These are phyloP conservation scores for Acrocera orbiculus DNA, from an alignment of 2,888 invertebrate species.

Conservation along the genomic window DNA sequence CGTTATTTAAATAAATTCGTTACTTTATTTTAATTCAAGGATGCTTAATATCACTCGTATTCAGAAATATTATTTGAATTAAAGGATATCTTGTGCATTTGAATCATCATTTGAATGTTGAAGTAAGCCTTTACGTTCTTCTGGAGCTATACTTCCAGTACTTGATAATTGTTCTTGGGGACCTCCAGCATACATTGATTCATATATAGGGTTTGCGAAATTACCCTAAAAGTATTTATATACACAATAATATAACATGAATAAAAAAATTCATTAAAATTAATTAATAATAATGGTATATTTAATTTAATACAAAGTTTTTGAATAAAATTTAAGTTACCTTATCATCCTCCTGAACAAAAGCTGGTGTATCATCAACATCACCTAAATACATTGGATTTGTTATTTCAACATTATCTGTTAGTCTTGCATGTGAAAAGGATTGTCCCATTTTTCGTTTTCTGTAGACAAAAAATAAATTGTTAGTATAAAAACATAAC, in stretches of 20 bases:
- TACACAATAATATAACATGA: conserved; percentile 2
- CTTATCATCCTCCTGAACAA: conserved; percentile 41
- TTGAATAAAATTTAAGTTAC: conserved; percentile 22
- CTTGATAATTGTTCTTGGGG: conserved; percentile 21
- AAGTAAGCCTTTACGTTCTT: conserved; percentile 37
- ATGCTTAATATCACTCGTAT: too few species aligned
- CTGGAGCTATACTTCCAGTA: conserved; percentile 27
- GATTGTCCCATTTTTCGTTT: conserved; percentile 36
- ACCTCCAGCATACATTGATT: conserved; percentile 50
- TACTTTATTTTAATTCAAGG: too few species aligned
- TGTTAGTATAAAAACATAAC: not conserved
- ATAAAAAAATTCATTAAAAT: conserved; percentile 1
- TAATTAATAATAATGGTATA: not conserved
- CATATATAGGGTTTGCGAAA: conserved; percentile 76
- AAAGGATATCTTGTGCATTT: conserved; percentile 30
- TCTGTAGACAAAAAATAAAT: conserved; percentile 23
- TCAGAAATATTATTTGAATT: too few species aligned
- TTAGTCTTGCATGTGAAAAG: conserved; percentile 61
- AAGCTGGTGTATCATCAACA: conserved; percentile 43
- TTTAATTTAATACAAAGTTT: not conserved
- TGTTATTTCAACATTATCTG: conserved; percentile 69
- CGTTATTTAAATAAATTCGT: too few species aligned
- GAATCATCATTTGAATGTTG: conserved; percentile 36
- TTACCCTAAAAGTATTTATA: conserved; percentile 36
- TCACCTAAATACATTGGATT: conserved; percentile 75